phyloP scores from a whole-genome alignment of 1,140 invertebrate genomes.

The Habropoda laboriosa region DNA sequence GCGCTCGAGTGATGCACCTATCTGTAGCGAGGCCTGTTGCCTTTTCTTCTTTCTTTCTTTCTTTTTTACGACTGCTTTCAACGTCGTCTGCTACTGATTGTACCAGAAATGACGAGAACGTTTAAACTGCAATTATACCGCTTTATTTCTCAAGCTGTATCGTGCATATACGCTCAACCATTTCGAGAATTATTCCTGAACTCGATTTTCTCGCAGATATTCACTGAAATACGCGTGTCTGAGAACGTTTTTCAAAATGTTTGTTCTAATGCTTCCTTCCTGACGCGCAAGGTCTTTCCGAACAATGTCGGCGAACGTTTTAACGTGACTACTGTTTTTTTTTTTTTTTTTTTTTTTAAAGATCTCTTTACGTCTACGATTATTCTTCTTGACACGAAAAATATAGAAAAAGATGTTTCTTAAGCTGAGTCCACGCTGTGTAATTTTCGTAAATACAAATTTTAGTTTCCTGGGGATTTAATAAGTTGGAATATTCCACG shows the following conservation, averaged over 20 bases:
- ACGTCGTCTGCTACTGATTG: slow-evolving; percentile 38
- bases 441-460: too few species aligned
- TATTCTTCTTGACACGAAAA: too few species aligned
- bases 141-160: slow-evolving; percentile 23
- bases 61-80: slow-evolving; percentile 47
- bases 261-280: neutral
- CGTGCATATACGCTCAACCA: neutral
- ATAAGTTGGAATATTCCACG: too few species aligned
- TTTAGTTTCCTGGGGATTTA: too few species aligned
- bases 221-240: neutral
- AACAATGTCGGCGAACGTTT: slow-evolving; percentile 14
- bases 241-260: neutral
- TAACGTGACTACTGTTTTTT: neutral
- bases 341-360: too few species aligned
- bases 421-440: too few species aligned
- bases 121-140: slow-evolving; percentile 48
- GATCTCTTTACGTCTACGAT: too few species aligned
- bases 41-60: neutral
- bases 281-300: neutral
- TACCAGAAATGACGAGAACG: slow-evolving; percentile 41
- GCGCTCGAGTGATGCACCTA: slow-evolving; percentile 30
- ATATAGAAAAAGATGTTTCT: too few species aligned
- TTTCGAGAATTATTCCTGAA: slow-evolving; percentile 24
- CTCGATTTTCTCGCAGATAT: slow-evolving; percentile 5
- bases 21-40: slow-evolving; percentile 20